Evolutionary conservation across 2,797 vertebrate species (phyloP).

Genomic region (Rhinatrema bivittatum): DNA sequence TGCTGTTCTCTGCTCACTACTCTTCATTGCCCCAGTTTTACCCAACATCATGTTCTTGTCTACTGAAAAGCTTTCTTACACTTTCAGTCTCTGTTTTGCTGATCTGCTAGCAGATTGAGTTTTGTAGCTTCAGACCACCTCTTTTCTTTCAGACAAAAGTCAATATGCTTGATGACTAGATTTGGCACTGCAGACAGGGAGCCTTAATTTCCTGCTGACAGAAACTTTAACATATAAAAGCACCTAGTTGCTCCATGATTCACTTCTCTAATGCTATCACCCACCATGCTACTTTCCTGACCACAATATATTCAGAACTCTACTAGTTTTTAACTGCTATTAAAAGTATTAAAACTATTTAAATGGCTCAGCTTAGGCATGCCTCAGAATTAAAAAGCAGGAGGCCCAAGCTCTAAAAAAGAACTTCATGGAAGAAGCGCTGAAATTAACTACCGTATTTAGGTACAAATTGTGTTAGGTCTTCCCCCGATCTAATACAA

Average conservation of each 20-base stretch:
- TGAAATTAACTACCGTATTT: too few relatives aligned
- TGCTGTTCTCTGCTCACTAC: too few relatives aligned
- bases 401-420: too few relatives aligned
- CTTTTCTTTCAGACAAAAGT: background rate
- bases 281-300: background rate
- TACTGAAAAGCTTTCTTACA: background rate
- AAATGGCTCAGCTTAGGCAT: too few relatives aligned
- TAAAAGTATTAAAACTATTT: too few relatives aligned
- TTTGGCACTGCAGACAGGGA: background rate
- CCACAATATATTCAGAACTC: too few relatives aligned
- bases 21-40: too few relatives aligned
- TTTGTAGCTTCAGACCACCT: background rate
- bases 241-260: background rate
- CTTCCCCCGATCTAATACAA: too few relatives aligned
- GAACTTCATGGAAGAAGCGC: too few relatives aligned
- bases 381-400: too few relatives aligned
- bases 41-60: background rate
- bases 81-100: background rate
- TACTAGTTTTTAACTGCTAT: too few relatives aligned
- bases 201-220: background rate
- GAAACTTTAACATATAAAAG: background rate
- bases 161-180: background rate
- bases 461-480: too few relatives aligned
- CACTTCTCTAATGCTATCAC: background rate
- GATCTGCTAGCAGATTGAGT: background rate